Evolutionary conservation across 2,888 invertebrate genomes (phyloP).

Genomic region (Andricus quercusramuli): DNA sequence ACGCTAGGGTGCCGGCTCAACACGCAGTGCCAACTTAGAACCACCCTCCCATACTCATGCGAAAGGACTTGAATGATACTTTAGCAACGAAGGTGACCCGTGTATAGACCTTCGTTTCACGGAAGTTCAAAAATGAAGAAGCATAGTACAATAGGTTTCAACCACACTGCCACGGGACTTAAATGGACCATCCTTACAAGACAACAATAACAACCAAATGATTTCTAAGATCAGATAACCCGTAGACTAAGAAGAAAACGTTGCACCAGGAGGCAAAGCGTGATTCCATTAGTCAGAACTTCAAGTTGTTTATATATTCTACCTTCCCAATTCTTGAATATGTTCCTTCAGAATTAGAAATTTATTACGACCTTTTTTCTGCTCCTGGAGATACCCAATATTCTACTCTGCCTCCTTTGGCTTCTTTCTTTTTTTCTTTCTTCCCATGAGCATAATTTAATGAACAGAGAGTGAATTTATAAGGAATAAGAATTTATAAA

Average conservation of each 20-base stretch:
- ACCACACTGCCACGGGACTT: too few species aligned
- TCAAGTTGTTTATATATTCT: conserved; percentile 57
- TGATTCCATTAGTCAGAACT: conserved; percentile 73
- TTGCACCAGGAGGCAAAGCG: conserved; percentile 71
- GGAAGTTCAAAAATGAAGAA: too few species aligned
- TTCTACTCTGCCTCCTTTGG: conserved; percentile 8
- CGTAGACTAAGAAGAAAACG: conserved; percentile 53
- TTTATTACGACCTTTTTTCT: conserved; percentile 38
- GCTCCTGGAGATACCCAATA: conserved; percentile 42
- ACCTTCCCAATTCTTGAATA: conserved; percentile 36
- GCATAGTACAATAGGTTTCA: too few species aligned
- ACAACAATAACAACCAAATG: background rate
- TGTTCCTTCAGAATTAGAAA: conserved; percentile 20
- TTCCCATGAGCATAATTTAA: conserved; percentile 16
- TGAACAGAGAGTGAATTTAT: conserved; percentile 20
- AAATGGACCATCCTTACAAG: too few species aligned
- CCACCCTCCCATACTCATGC: too few species aligned
- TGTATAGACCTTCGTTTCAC: too few species aligned
- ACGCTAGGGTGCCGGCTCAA: too few species aligned
- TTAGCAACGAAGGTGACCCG: too few species aligned
- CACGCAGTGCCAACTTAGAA: too few species aligned
- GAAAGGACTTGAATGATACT: too few species aligned
- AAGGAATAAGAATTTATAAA: conserved; percentile 26
- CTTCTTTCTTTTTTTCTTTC: background rate
- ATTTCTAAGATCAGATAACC: conserved; percentile 34